Conservation (phyloP, 2,888 invertebrate genomes). For the Drosophila prolongata region DNA sequence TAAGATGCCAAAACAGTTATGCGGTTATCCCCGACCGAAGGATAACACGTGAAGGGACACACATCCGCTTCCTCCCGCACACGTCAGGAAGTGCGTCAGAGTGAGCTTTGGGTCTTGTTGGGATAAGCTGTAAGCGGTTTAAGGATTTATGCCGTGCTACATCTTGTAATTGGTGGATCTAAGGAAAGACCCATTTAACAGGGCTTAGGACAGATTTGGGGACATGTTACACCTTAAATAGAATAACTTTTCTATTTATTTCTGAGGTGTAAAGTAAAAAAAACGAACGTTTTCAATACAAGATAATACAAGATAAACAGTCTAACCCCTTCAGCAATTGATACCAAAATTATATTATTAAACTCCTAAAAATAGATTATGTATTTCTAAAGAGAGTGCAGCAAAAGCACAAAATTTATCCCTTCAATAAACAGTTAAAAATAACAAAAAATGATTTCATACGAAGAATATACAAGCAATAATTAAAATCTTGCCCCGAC, state of each 20-base stretch:
- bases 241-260: too few species aligned
- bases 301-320: too few species aligned
- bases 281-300: too few species aligned
- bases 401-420: too few species aligned
- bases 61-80: slow-evolving; percentile 30
- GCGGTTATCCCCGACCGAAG: slow-evolving; percentile 65
- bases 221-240: neutral
- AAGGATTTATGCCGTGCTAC: slow-evolving; percentile 19
- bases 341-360: too few species aligned
- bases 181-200: neutral
- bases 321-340: too few species aligned
- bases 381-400: too few species aligned
- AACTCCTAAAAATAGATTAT: too few species aligned
- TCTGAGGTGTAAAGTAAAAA: too few species aligned
- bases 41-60: slow-evolving; percentile 47
- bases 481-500: neutral
- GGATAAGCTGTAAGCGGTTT: slow-evolving; percentile 39
- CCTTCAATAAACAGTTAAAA: too few species aligned
- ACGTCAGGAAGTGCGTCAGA: slow-evolving; percentile 44
- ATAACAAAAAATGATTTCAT: too few species aligned
- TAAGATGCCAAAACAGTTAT: slow-evolving; percentile 81
- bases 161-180: slow-evolving; percentile 23
- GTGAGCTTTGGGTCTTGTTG: slow-evolving; percentile 38
- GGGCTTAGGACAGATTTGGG: slow-evolving; percentile 13
- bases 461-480: too few species aligned